These are phyloP conservation scores for Drosophila aff. DNA, from an alignment of 1,140 invertebrate genomes.

Conservation along the genomic window DNA sequence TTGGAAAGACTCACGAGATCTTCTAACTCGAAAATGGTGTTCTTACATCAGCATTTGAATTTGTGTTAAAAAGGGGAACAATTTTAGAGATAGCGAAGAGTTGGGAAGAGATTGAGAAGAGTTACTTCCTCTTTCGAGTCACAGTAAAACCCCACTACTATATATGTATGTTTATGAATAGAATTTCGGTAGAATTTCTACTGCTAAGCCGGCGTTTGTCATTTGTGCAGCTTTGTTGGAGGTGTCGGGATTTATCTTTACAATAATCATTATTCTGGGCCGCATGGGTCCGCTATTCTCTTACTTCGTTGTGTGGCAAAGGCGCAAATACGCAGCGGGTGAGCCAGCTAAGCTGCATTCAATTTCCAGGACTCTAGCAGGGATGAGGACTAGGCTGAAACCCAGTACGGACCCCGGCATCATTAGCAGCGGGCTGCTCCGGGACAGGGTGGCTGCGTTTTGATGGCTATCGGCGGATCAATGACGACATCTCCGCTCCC, in stretches of 20 bases:
- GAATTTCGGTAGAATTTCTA: not conserved
- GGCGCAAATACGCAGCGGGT: constrained; percentile 81
- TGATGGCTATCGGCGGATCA: constrained; percentile 74
- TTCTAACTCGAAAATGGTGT: not conserved
- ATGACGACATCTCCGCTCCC: constrained; percentile 64
- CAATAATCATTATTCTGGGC: constrained; percentile 78
- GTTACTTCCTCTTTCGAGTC: not conserved
- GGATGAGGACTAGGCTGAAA: constrained; percentile 41
- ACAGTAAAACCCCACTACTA: not conserved
- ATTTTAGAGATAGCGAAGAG: too few relatives aligned
- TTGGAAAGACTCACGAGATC: not conserved
- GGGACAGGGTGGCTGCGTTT: constrained; percentile 59
- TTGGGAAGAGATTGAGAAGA: not conserved
- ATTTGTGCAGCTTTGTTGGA: constrained; percentile 80
- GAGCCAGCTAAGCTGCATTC: constrained; percentile 77
- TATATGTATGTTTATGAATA: constrained; percentile 8
- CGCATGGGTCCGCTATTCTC: constrained; percentile 44
- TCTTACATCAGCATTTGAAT: too few relatives aligned
- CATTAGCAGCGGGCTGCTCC: constrained; percentile 65
- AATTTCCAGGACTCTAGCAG: constrained; percentile 55
- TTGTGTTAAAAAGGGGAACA: too few relatives aligned
- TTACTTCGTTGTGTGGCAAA: constrained; percentile 59
- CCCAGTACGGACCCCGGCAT: constrained; percentile 41
- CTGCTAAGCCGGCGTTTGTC: constrained; percentile 71
- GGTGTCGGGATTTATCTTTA: constrained; percentile 82